Evolutionary conservation across 2,888 invertebrate species (phyloP).

Genomic region (Cosmia pyralina): DNA sequence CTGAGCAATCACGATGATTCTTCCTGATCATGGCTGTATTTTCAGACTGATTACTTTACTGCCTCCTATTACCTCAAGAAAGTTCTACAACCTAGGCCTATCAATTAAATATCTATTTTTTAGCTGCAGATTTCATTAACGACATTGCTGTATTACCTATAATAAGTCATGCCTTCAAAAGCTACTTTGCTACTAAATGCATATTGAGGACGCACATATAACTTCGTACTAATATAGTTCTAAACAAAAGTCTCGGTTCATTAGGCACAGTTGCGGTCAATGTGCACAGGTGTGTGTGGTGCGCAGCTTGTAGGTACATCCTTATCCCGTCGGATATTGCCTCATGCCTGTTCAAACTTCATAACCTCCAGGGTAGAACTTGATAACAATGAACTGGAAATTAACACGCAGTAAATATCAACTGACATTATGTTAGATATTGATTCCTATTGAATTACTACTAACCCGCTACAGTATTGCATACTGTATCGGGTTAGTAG

Average conservation of each 20-base stretch:
- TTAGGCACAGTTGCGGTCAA: slow-evolving; percentile 45
- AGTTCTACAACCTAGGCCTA: slow-evolving; percentile 12
- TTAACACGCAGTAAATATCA: slow-evolving; percentile 20
- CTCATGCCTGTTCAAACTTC: slow-evolving; percentile 20
- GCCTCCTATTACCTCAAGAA: slow-evolving; percentile 21
- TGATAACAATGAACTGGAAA: slow-evolving; percentile 31
- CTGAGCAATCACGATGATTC: slow-evolving; percentile 70
- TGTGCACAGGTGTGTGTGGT: slow-evolving; percentile 54
- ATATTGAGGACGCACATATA: slow-evolving; percentile 1
- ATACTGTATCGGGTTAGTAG: slow-evolving; percentile 15
- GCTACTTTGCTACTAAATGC: neutral
- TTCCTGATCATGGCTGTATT: slow-evolving; percentile 65
- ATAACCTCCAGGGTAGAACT: slow-evolving; percentile 22
- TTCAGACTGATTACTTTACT: slow-evolving; percentile 67
- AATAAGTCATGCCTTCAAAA: neutral
- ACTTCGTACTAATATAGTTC: slow-evolving; percentile 11
- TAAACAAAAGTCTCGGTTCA: slow-evolving; percentile 39
- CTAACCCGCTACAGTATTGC: slow-evolving; percentile 6
- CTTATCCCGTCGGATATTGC: slow-evolving; percentile 32
- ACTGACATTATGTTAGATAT: slow-evolving; percentile 7
- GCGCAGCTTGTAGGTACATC: slow-evolving; percentile 15
- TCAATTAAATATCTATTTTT: slow-evolving; percentile 1
- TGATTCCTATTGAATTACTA: slow-evolving; percentile 23
- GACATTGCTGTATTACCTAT: neutral
- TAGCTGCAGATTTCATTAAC: neutral